Conservation (phyloP, 2,797 vertebrate species). For the Myripristis jacobus region DNA sequence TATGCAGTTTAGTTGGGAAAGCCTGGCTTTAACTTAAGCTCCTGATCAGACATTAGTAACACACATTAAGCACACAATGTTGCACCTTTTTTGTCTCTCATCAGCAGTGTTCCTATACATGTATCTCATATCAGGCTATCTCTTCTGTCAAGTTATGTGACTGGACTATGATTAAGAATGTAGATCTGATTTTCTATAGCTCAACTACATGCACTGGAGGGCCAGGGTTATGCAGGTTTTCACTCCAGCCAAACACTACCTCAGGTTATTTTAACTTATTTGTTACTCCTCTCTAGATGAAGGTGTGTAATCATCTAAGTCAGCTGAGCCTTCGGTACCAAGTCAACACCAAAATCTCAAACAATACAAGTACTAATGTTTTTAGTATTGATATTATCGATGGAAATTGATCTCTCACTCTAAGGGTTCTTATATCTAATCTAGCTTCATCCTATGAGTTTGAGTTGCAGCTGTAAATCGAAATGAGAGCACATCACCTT, state of each 20-base stretch:
- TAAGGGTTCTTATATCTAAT: no score
- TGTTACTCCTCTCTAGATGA: background rate
- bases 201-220: background rate
- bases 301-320: no score
- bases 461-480: no score
- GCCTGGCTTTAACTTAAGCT: slow-evolving; percentile 9
- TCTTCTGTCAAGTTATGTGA: slow-evolving; percentile 17
- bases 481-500: no score
- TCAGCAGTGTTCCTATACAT: slow-evolving; percentile 1
- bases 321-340: no score
- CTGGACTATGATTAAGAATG: slow-evolving; percentile 27
- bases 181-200: background rate
- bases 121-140: background rate
- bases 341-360: no score
- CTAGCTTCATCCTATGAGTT: no score
- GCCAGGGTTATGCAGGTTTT: slow-evolving; percentile 3
- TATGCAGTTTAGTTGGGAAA: slow-evolving; percentile 8
- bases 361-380: no score
- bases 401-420: no score
- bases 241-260: background rate
- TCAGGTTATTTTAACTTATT: background rate
- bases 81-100: slow-evolving; percentile 15
- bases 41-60: background rate
- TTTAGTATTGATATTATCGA: no score
- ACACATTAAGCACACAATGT: background rate